Evolutionary conservation across 2,888 invertebrate species (phyloP), one percentile per base, ranked within the genome.

Genomic region (Pilophorus perplexus): DNA sequence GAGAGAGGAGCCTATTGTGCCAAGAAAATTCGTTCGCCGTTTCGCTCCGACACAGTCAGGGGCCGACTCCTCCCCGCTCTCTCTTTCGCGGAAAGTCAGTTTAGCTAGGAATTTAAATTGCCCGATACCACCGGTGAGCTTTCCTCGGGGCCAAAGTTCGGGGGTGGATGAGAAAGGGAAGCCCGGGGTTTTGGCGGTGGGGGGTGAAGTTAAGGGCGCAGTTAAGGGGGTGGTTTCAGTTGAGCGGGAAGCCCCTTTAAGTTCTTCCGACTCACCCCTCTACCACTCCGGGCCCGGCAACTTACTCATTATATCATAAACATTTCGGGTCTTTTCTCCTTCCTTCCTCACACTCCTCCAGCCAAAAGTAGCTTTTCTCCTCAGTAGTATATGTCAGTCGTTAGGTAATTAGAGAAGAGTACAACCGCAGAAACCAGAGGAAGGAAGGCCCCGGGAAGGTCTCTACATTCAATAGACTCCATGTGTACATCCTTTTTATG

Each of bases 101-200:
- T 55, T 55, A 55, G 38, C 55, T 55, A 55, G 55, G 55, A 55
- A 55, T 55, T 55, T 55, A 55, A 55, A 55, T 55, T 55, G 55
- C 55, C 55, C 38, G 38, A 55, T 38, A 55, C 22, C 55, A 55
- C 38, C 55, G 55, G 37, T 38, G 37, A 23, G 33, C 33, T 33
- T 33, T 33, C 33, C 33, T 12, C 14, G n/a, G n/a, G n/a, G 18
- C 38, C 55, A 55, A 55, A 55, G 38, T 55, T 55, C 16, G 38
- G 42, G 38, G 14, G 55, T n/a, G 23, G 20, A 55, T 37, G 18
- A 16, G 22, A 28, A 28, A 50, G 6, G 25, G 14, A 6, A 33
- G 33, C 33, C 33, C 33, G 6, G 23, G n/a, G 48, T 5, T 6
- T 50, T 5, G 44, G 44, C 16, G 12, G 44, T 37, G 37, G 37